phyloP scores from a whole-genome alignment of 2,113 vertebrate genomes.

The Corythaixoides concolor region DNA sequence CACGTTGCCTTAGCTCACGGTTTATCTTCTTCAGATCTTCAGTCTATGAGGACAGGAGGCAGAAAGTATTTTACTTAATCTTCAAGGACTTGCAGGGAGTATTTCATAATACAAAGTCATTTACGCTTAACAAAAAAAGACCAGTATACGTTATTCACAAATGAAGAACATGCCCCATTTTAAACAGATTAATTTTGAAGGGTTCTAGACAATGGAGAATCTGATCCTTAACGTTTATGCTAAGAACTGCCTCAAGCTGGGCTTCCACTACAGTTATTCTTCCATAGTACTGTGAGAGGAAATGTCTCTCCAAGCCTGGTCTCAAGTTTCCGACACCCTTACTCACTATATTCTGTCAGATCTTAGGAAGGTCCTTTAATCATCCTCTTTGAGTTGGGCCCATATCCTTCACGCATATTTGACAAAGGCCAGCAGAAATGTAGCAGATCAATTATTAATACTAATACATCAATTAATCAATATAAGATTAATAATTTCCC shows the following conservation, averaged over 20 bases:
- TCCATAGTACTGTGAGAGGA: neutral
- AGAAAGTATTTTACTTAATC: conserved; percentile 8
- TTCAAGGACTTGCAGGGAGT: neutral
- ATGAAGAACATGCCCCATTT: neutral
- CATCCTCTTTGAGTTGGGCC: neutral
- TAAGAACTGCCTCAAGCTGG: neutral
- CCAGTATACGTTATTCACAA: neutral
- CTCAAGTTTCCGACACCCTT: neutral
- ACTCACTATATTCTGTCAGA: neutral
- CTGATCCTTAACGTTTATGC: neutral
- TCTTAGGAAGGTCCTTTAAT: neutral
- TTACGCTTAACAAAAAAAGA: neutral
- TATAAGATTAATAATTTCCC: neutral
- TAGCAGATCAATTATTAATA: neutral
- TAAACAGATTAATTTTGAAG: neutral
- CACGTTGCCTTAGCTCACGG: conserved; percentile 67
- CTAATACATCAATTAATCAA: neutral
- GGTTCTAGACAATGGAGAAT: neutral
- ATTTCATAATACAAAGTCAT: neutral
- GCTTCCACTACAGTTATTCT: neutral
- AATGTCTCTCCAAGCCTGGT: neutral
- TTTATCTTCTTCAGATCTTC: conserved; percentile 73
- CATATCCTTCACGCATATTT: neutral
- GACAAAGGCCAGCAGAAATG: neutral
- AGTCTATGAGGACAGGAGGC: conserved; percentile 53